These are phyloP conservation scores for Trichogramma dendrolimi DNA, from an alignment of 2,888 invertebrate species.

Conservation along the genomic window DNA sequence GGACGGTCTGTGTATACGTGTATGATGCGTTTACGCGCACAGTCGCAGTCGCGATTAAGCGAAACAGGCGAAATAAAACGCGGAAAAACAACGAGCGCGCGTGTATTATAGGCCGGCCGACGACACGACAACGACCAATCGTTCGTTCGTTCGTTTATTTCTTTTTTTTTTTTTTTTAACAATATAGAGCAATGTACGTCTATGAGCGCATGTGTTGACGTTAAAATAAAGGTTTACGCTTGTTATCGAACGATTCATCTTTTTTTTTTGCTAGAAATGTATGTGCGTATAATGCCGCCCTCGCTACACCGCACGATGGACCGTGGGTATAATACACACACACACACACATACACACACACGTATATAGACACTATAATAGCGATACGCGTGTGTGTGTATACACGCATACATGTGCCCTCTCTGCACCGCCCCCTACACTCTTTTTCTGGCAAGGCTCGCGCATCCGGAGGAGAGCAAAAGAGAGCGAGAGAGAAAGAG, in stretches of 20 bases:
- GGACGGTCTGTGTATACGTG: no score
- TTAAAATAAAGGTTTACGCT: slow-evolving; percentile 24
- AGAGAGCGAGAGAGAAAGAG: background rate
- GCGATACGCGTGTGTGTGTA: no score
- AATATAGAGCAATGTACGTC: no score
- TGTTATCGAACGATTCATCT: slow-evolving; percentile 24
- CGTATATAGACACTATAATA: background rate
- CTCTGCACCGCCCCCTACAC: no score
- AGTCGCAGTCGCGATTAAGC: slow-evolving; percentile 10
- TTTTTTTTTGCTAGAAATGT: background rate
- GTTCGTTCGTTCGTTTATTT: slow-evolving; percentile 14
- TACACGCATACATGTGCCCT: no score
- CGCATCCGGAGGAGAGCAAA: background rate
- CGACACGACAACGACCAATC: background rate
- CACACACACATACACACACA: background rate
- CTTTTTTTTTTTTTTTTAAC: slow-evolving; percentile 5
- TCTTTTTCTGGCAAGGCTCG: no score
- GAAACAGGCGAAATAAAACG: background rate
- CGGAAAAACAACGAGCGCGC: background rate
- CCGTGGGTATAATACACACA: no score
- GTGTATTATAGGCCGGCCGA: background rate
- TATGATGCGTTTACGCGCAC: no score
- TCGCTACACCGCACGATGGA: no score
- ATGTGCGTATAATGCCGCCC: background rate
- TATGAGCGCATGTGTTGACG: background rate